phyloP scores from a whole-genome alignment of 2,888 invertebrate species.

The Watsonalla binaria region DNA sequence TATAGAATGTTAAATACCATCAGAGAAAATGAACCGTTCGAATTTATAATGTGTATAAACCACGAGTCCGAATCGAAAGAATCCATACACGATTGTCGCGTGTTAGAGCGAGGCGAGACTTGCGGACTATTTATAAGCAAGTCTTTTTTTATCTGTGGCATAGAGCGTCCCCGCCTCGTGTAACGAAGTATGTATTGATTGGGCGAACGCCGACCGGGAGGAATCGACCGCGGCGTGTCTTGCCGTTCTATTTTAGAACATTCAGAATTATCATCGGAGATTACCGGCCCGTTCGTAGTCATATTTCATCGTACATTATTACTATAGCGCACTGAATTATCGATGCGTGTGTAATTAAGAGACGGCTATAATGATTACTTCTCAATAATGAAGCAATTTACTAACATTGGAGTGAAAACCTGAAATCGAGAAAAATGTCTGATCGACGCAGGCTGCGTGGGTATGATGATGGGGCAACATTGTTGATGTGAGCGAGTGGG shows the following conservation, averaged over 20 bases:
- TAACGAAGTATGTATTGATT: slow-evolving; percentile 63
- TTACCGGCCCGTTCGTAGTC: slow-evolving; percentile 33
- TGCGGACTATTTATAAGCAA: slow-evolving; percentile 34
- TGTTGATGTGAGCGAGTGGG: slow-evolving; percentile 14
- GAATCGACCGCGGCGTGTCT: slow-evolving; percentile 28
- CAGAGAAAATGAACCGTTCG: neutral
- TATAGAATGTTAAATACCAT: neutral
- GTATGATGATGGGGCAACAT: slow-evolving; percentile 13
- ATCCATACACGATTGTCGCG: neutral
- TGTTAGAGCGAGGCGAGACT: slow-evolving; percentile 4
- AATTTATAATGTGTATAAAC: neutral
- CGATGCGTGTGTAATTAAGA: slow-evolving; percentile 11
- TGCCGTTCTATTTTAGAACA: slow-evolving; percentile 50
- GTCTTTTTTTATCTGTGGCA: slow-evolving; percentile 33
- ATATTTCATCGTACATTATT: slow-evolving; percentile 31
- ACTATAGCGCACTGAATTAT: slow-evolving; percentile 12
- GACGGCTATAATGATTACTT: slow-evolving; percentile 16
- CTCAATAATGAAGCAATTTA: slow-evolving; percentile 30
- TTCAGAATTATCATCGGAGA: slow-evolving; percentile 39
- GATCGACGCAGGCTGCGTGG: slow-evolving; percentile 7
- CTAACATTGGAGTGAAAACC: slow-evolving; percentile 9
- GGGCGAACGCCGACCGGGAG: slow-evolving; percentile 35
- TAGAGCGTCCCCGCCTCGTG: slow-evolving; percentile 31
- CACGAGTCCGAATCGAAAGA: neutral
- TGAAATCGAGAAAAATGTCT: slow-evolving; percentile 4